Evolutionary conservation across 2,797 vertebrate species (phyloP).

Genomic region (Bryconaethiops microstoma): DNA sequence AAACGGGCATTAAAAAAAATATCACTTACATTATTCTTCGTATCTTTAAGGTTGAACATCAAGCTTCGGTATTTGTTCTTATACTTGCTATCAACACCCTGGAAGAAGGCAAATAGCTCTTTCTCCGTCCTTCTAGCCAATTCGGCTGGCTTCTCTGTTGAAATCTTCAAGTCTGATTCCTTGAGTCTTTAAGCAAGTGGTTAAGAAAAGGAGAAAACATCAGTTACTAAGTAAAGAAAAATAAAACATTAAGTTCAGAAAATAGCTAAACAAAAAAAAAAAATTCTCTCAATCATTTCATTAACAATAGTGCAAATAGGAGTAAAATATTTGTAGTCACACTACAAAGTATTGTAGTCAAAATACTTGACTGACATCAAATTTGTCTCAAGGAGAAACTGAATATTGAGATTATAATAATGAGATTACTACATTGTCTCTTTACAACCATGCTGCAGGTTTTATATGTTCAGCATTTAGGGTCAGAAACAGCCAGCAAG

Average conservation of each 20-base stretch:
- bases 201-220: neutral
- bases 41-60: slow-evolving; percentile 98
- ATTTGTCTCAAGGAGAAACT: too few species aligned
- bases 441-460: too few species aligned
- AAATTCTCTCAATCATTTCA: neutral
- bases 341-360: too few species aligned
- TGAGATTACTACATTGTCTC: too few species aligned
- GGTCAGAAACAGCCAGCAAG: neutral
- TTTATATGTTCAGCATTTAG: too few species aligned
- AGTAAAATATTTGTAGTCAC: too few species aligned
- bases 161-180: slow-evolving; percentile 89
- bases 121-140: slow-evolving; percentile 92
- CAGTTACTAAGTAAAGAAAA: neutral
- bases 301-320: neutral
- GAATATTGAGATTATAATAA: too few species aligned
- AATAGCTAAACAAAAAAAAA: neutral
- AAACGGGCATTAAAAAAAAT: neutral
- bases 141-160: slow-evolving; percentile 89
- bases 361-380: too few species aligned
- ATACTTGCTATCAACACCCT: slow-evolving; percentile 97
- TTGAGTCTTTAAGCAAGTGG: slow-evolving; percentile 79
- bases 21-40: slow-evolving; percentile 93
- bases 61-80: slow-evolving; percentile 99
- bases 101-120: slow-evolving; percentile 94
- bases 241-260: neutral